A percentile compares a stretch with the other conserved stretches of the same genome.
Conservation (phyloP, 53 echinoderm and acorn worm genomes). For the Temnopleurus reevesii region DNA sequence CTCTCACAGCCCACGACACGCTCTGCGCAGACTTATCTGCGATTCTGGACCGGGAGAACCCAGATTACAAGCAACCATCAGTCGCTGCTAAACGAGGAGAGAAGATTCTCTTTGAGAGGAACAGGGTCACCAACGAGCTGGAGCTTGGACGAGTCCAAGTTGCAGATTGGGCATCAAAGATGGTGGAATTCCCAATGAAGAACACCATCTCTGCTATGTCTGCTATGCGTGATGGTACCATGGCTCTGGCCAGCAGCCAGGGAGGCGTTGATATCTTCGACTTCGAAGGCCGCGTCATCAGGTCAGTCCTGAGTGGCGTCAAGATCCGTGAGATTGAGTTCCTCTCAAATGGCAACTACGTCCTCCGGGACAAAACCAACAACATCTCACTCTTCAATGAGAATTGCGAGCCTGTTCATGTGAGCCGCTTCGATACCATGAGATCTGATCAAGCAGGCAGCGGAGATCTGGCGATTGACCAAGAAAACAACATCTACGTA, state of each 20-base stretch:
- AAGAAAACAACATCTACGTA: slow-evolving; percentile 25
- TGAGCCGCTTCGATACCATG: slow-evolving; percentile 23
- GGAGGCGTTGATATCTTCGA: slow-evolving; percentile 34
- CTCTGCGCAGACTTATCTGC: slow-evolving; percentile 6
- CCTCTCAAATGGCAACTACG: slow-evolving; percentile 12
- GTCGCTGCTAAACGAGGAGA: slow-evolving; percentile 31
- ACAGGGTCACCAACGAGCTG: slow-evolving; percentile 29
- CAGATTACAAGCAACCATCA: slow-evolving; percentile 37
- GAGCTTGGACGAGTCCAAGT: slow-evolving; percentile 44
- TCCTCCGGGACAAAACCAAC: slow-evolving; percentile 27
- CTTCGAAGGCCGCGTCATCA: background rate
- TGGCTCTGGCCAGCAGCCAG: slow-evolving; percentile 30
- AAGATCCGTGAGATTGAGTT: slow-evolving; percentile 24
- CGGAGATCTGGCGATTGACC: slow-evolving; percentile 32
- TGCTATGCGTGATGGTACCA: slow-evolving; percentile 4
- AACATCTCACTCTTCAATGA: slow-evolving; percentile 11
- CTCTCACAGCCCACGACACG: slow-evolving; percentile 41
- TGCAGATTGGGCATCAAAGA: slow-evolving; percentile 35
- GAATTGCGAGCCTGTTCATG: background rate
- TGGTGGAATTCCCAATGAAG: slow-evolving; percentile 12
- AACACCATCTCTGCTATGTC: slow-evolving; percentile 38
- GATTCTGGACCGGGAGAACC: slow-evolving; percentile 40
- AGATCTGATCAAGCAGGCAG: slow-evolving; percentile 3
- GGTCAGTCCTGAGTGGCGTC: slow-evolving; percentile 1
- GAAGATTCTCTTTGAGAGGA: slow-evolving; percentile 36